Percentiles rank a stretch among this genome's conserved stretches.
These are phyloP conservation scores for Seriola quinqueradiata DNA, from an alignment of 2,113 vertebrate genomes.

Conservation along the genomic window DNA sequence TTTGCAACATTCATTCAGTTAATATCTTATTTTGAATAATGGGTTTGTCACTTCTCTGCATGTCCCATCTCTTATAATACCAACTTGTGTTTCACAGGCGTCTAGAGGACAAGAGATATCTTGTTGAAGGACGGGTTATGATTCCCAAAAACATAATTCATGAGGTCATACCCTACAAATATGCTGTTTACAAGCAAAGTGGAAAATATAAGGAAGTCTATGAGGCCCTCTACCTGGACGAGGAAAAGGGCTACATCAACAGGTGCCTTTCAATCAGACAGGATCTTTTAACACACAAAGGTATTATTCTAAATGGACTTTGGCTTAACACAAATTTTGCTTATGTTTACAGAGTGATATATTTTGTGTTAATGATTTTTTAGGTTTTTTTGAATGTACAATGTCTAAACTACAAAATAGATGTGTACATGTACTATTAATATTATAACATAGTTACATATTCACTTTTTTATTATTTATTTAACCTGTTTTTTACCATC, in stretches of 20 bases:
- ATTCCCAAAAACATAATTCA: conserved; percentile 26
- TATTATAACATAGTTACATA: background rate
- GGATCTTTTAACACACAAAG: background rate
- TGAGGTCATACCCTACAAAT: conserved; percentile 84
- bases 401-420: background rate
- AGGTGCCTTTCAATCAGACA: conserved; percentile 33
- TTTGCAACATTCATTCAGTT: background rate
- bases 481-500: too few relatives aligned
- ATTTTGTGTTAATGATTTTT: background rate
- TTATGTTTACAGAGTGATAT: background rate
- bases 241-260: rapidly evolving
- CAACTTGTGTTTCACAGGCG: conserved; percentile 56
- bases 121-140: conserved; percentile 71
- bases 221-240: conserved; percentile 35
- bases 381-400: background rate
- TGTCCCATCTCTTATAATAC: background rate
- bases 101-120: conserved; percentile 47
- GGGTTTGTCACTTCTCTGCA: rapidly evolving
- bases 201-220: rapidly evolving
- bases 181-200: background rate
- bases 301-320: background rate
- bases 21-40: background rate
- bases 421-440: background rate
- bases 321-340: background rate
- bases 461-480: too few relatives aligned